These are phyloP conservation scores for Apteryx mantelli DNA, from an alignment of 2,113 vertebrate genomes.

Conservation along the genomic window DNA sequence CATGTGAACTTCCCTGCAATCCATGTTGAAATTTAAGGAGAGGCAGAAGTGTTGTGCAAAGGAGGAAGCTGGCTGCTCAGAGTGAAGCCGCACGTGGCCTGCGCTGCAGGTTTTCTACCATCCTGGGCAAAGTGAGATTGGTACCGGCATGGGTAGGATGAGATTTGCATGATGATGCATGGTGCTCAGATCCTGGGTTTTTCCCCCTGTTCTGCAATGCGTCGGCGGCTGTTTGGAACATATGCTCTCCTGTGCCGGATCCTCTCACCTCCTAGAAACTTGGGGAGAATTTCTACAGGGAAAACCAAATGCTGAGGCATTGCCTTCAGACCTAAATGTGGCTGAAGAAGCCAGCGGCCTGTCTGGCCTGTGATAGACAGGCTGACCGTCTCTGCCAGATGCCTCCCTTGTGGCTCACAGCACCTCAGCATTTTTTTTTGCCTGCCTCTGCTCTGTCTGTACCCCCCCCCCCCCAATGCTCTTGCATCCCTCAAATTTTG, in stretches of 20 bases:
- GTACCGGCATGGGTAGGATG: not conserved
- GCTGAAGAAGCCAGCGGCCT: not conserved
- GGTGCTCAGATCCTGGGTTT: not conserved
- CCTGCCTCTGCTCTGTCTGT: not conserved
- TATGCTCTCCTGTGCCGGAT: not conserved
- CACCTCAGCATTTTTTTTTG: not conserved
- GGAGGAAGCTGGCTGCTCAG: not conserved
- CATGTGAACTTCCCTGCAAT: not conserved
- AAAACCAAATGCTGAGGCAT: not conserved
- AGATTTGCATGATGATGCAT: constrained; percentile 11
- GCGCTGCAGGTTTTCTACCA: not conserved
- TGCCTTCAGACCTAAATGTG: not conserved
- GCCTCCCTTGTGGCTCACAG: not conserved
- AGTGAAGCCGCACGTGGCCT: not conserved
- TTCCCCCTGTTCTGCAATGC: not conserved
- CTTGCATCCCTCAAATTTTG: not conserved
- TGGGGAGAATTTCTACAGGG: not conserved
- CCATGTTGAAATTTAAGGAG: not conserved
- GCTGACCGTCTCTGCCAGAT: not conserved
- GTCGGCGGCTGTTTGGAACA: not conserved
- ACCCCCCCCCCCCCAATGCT: not conserved
- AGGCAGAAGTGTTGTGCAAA: not conserved
- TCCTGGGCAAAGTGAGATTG: not conserved
- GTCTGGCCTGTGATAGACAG: not conserved
- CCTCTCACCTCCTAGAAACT: not conserved